Base-by-base conservation (phyloP, 2,113 vertebrate genomes). In the Cephalopholis sonnerati region DNA sequence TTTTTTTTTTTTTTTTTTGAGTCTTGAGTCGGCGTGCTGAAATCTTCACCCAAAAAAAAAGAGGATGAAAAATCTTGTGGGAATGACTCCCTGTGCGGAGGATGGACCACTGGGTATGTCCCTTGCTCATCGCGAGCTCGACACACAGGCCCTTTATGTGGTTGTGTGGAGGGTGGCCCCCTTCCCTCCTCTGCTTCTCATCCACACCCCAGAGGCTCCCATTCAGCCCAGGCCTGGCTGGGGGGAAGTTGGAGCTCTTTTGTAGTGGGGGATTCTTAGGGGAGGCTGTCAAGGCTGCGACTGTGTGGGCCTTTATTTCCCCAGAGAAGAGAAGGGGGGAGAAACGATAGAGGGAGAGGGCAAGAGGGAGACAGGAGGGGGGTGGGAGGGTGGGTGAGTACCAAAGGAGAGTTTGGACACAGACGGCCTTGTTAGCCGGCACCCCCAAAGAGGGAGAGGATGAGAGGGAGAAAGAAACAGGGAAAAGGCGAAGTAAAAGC, bases 101-200 rank as follows among this genome's bases (percentile, higher is more conserved):
- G 86, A 91, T 84, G 89, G 50, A 83, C 51, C 44, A 7, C 74
- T 85, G 87, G 77, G 78, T 91, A 86, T 89, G 83, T 83, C 87
- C 88, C 64, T 78, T 88, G 83, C 87, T 85, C 92, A 87, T 86
- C 83, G 1, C 77, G 82, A 92, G 81, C 83, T 77, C 68, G 76
- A 93, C 88, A 96, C 94, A 95, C 94, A 93, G 91, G 89, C 63
- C 83, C 95, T 94, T 96, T 96, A 95, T 96, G 89, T 90, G 81
- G 76, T 77, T 84, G 74, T 91, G 92, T 82, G 89, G 87, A 94
- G 90, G 92, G 93, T 91, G 92, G 91, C 89, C 91, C 80, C 80
- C 82, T 90, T 85, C 89, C 90, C 91, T 84, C 85, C 88, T 74
- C 83, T 82, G 85, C 93, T 82, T 89, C 92, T 87, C 91, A 93